phyloP scores from a whole-genome alignment of 2,888 invertebrate genomes.

The Tetrapedia diversipes region DNA sequence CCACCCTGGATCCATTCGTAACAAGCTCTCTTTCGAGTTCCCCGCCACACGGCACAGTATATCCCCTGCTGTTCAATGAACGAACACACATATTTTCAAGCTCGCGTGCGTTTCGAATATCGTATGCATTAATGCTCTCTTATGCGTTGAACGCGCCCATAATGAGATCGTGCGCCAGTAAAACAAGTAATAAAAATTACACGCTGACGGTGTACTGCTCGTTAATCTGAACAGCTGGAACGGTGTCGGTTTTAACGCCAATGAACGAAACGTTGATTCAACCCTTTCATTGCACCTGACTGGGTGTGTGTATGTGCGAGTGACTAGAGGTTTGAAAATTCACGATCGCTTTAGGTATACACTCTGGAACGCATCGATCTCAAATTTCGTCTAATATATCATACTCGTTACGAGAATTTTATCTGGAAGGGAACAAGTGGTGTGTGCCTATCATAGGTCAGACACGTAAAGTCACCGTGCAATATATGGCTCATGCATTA shows the following conservation, averaged over 20 bases:
- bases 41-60: not conserved
- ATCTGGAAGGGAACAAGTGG: not conserved
- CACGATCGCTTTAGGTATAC: no score
- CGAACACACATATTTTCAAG: conserved; percentile 9
- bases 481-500: not conserved
- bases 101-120: conserved; percentile 40
- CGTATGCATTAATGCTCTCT: conserved; percentile 1
- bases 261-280: no score
- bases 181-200: conserved; percentile 41
- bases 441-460: not conserved
- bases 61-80: conserved; percentile 15
- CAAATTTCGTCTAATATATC: not conserved
- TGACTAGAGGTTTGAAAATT: no score
- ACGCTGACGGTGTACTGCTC: no score
- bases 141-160: conserved; percentile 8
- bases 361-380: not conserved
- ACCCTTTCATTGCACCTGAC: no score
- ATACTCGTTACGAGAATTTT: not conserved
- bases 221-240: no score
- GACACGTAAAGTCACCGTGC: not conserved
- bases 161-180: conserved; percentile 17
- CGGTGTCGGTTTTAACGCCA: no score
- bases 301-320: no score
- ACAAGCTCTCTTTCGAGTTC: conserved; percentile 32
- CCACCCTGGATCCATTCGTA: conserved; percentile 37